Conservation (phyloP, 2,888 invertebrate species). For the Cerastis rubricosa region DNA sequence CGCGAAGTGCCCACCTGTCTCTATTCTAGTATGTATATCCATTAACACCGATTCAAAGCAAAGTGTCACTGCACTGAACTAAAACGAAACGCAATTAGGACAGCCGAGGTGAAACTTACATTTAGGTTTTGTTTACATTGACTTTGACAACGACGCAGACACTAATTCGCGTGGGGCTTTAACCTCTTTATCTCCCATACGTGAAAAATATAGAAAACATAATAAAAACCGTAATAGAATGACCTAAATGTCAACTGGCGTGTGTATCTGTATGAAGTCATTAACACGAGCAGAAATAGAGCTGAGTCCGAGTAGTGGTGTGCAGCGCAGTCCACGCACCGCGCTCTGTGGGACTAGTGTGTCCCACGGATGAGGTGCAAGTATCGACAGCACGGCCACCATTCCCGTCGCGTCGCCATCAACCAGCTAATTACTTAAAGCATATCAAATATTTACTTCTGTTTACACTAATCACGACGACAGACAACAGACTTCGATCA, state of each 20-base stretch:
- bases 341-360: constrained; percentile 39
- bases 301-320: constrained; percentile 49
- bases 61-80: constrained; percentile 20
- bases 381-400: background rate
- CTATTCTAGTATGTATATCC: constrained; percentile 21
- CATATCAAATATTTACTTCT: constrained; percentile 18
- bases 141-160: constrained; percentile 58
- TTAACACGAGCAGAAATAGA: constrained; percentile 84
- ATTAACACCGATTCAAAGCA: constrained; percentile 33
- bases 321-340: constrained; percentile 19
- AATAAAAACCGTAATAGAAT: constrained; percentile 74
- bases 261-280: constrained; percentile 80
- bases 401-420: background rate
- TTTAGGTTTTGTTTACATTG: constrained; percentile 50
- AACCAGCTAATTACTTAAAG: constrained; percentile 34
- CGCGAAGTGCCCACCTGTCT: constrained; percentile 34
- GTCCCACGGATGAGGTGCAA: constrained; percentile 32
- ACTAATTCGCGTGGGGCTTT: constrained; percentile 58
- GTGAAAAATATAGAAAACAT: constrained; percentile 67
- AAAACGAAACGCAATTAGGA: constrained; percentile 16
- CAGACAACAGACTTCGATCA: constrained; percentile 16
- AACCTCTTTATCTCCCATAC: constrained; percentile 47
- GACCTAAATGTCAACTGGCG: constrained; percentile 85
- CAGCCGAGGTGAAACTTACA: constrained; percentile 27
- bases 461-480: constrained; percentile 11